Evolutionary conservation across 2,888 invertebrate species (phyloP), one percentile per base, ranked within the genome.

Genomic region (Hipparchia sbordonii): DNA sequence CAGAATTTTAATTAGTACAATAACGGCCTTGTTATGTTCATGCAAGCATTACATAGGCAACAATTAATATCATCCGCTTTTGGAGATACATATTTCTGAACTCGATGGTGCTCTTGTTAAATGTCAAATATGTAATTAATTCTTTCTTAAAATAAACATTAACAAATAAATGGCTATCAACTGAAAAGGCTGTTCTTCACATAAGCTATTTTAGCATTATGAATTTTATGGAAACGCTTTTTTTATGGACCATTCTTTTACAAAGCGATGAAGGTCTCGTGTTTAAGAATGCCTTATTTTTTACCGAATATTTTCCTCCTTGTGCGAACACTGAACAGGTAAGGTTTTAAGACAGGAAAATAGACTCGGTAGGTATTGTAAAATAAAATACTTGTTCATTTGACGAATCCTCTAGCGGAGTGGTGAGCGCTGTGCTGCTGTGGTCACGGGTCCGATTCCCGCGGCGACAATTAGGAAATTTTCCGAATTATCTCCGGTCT

Each of bases 1-100:
- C 62, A 62, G 48, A 62, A 62, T 23, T 62, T 48, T 13, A 62
- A 48, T 62, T 62, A 62, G 62, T 62, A 48, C 48, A 13, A n/a
- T 9, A 62, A 9, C 23, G 48, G 48, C 62, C 13, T 62, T 62
- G 62, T n/a, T 13, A 3, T 62, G 6, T 46, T 62, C 39, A 39
- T 39, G 39, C 39, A 39, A 39, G 39, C 39, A 39, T 12, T 3
- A 46, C 62, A 13, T n/a, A 62, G 46, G n/a, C 46, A 10, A 45
- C 45, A 46, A 61, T 5, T 45, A 61, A 39, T n/a, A 62, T 12
- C n/a, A 46, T 46, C 46, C 45, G 60, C 23, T 60, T 33, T 45
- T 60, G 60, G 5, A 52, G 48, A 48, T 8, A 48, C 4, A 3
- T 8, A 48, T 48, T 12, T 52, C 5, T 52, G 52, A 48, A 48